phyloP scores from a whole-genome alignment of 2,113 vertebrate genomes.

The Cepphus grylle region DNA sequence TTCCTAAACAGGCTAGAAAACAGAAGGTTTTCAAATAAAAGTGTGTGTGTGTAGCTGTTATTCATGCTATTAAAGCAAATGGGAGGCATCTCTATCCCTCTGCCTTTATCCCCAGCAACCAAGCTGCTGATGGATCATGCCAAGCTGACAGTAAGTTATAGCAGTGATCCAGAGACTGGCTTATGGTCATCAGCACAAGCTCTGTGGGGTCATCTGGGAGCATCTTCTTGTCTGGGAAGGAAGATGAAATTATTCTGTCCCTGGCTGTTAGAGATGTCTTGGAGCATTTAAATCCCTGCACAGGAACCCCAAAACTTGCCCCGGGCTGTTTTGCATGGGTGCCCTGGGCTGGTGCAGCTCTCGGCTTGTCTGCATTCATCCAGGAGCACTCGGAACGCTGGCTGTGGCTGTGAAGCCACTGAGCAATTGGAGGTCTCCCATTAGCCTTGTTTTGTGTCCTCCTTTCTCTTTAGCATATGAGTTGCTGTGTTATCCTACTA shows the following conservation, averaged over 20 bases:
- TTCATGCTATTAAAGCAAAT: constrained; percentile 19
- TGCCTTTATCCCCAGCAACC: constrained; percentile 29
- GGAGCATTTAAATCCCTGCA: background rate
- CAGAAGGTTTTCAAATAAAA: constrained; percentile 31
- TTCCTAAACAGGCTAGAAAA: constrained; percentile 27
- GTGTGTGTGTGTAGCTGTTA: background rate
- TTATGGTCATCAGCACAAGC: background rate
- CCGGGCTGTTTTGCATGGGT: background rate
- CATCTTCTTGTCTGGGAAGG: background rate
- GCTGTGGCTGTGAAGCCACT: background rate
- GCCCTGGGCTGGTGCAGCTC: background rate
- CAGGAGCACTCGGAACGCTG: background rate
- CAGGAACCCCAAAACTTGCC: background rate
- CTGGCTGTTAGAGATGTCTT: background rate
- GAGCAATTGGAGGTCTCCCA: background rate
- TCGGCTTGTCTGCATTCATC: background rate
- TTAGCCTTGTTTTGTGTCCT: background rate
- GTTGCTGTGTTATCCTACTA: background rate
- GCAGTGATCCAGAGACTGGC: background rate
- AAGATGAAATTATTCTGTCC: background rate
- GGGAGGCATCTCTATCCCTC: background rate
- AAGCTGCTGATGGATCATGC: background rate
- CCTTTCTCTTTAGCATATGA: background rate
- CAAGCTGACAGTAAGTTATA: constrained; percentile 14
- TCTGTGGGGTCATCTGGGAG: background rate